Percentiles rank a stretch among this genome's conserved stretches.
These are phyloP conservation scores for Melieria omissa DNA, from an alignment of 2,888 invertebrate genomes.

Conservation along the genomic window DNA sequence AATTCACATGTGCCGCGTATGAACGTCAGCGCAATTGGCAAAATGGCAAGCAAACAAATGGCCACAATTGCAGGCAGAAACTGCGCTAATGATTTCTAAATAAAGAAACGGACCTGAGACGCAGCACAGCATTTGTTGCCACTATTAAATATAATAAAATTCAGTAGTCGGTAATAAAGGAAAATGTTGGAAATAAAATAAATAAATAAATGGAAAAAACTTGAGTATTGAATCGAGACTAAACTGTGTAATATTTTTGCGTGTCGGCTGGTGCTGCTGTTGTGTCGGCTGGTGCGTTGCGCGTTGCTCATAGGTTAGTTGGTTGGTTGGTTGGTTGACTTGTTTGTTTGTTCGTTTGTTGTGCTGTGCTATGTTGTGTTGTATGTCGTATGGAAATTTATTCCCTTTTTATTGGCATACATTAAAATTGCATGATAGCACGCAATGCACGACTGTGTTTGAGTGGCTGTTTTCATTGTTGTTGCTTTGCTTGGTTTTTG, in stretches of 20 bases:
- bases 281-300: background rate
- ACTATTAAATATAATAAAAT: no score
- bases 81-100: conserved; percentile 25
- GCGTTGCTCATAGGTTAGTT: background rate
- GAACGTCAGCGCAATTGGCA: no score
- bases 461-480: conserved; percentile 15
- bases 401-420: conserved; percentile 43
- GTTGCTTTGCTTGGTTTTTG: conserved; percentile 32
- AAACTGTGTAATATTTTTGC: conserved; percentile 2
- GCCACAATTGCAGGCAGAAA: background rate
- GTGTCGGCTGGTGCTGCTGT: conserved; percentile 3
- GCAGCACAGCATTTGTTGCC: background rate
- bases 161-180: no score
- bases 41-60: background rate
- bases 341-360: background rate
- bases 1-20: no score
- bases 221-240: background rate
- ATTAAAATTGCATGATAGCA: conserved; percentile 66
- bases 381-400: conserved; percentile 10
- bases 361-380: background rate
- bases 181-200: no score
- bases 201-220: no score
- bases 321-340: background rate
- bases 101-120: background rate
- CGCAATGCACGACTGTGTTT: conserved; percentile 55